Percentiles rank a stretch among this genome's conserved stretches.
phyloP scores from a whole-genome alignment of 2,113 vertebrate species.

The Struthio camelus region DNA sequence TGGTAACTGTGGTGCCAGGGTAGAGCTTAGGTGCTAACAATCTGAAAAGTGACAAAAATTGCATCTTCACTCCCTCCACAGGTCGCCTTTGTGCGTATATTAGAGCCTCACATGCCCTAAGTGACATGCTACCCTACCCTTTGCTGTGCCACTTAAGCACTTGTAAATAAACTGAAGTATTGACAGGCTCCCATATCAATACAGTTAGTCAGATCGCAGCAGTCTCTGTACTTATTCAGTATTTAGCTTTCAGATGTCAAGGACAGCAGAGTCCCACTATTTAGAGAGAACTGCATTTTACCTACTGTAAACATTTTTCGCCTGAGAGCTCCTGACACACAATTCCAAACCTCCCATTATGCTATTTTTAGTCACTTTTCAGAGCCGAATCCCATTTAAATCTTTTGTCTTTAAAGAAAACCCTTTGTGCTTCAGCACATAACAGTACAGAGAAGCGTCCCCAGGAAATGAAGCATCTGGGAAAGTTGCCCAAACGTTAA shows the following conservation, averaged over 20 bases:
- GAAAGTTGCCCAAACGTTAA: background rate
- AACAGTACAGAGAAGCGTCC: background rate
- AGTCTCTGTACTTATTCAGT: background rate
- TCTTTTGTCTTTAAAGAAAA: conserved; percentile 5
- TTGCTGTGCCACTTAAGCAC: background rate
- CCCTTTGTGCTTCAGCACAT: background rate
- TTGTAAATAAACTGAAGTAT: background rate
- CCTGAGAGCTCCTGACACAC: conserved; percentile 11
- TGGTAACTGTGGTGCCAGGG: background rate
- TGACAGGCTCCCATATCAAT: background rate
- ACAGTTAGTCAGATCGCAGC: background rate
- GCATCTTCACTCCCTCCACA: background rate
- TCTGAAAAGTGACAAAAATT: conserved; percentile 9
- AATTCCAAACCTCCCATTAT: background rate
- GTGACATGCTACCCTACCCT: rapidly evolving
- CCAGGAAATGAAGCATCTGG: background rate
- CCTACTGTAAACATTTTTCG: conserved; percentile 47
- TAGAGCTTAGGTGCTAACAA: background rate
- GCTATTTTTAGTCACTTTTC: conserved; percentile 37
- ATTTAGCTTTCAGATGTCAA: background rate
- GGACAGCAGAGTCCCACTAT: background rate
- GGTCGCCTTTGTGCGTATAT: background rate
- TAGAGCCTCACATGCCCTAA: background rate
- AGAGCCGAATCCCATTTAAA: background rate
- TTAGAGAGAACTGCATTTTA: conserved; percentile 1